phyloP scores from a whole-genome alignment of 2,888 invertebrate species.

The Disparrhopalites patrizii region DNA sequence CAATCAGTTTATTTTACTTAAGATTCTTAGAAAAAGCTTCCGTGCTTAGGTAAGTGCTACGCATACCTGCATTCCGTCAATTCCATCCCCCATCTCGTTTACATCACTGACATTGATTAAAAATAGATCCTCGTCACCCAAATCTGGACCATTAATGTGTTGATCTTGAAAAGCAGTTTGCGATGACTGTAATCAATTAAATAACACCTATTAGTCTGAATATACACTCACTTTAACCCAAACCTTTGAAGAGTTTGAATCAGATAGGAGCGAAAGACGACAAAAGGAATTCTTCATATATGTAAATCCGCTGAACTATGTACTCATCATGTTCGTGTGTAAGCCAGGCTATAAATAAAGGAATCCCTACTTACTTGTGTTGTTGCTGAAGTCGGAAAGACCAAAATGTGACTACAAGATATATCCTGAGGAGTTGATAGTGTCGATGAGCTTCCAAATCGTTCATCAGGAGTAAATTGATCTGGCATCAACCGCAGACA shows the following conservation, averaged over 20 bases:
- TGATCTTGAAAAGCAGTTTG: conserved; percentile 67
- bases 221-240: neutral
- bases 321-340: neutral
- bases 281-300: too few species aligned
- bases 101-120: conserved; percentile 58
- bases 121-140: conserved; percentile 63
- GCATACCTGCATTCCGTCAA: conserved; percentile 60
- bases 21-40: neutral
- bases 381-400: conserved; percentile 95
- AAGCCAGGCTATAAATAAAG: neutral
- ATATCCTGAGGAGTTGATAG: conserved; percentile 94
- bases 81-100: conserved; percentile 60
- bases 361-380: conserved; percentile 66
- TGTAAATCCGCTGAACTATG: neutral
- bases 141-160: conserved; percentile 63
- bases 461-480: conserved; percentile 91
- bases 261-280: neutral
- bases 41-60: neutral
- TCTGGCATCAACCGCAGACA: conserved; percentile 87
- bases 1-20: neutral
- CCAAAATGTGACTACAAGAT: conserved; percentile 94
- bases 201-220: neutral
- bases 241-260: neutral
- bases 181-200: conserved; percentile 57
- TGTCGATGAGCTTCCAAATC: conserved; percentile 71